Percentiles rank a stretch among this genome's conserved stretches.
Conservation (phyloP, 2,888 invertebrate genomes). For the Teinopalpus imperialis region DNA sequence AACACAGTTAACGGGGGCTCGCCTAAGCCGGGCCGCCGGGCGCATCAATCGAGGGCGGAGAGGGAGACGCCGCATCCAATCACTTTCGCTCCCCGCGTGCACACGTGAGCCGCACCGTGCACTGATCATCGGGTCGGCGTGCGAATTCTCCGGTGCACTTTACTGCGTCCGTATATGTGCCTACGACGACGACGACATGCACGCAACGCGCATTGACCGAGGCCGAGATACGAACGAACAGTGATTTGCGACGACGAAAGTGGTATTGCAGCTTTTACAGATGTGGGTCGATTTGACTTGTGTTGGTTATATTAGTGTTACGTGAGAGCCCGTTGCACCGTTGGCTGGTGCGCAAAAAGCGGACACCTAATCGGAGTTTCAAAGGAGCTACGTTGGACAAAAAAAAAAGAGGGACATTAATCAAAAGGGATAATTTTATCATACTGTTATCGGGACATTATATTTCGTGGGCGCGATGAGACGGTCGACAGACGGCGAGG, state of each 20-base stretch:
- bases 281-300: slow-evolving; percentile 71
- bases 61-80: slow-evolving; percentile 73
- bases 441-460: slow-evolving; percentile 69
- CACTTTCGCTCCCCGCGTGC: slow-evolving; percentile 73
- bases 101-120: slow-evolving; percentile 75
- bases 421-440: slow-evolving; percentile 70
- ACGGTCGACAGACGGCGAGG: slow-evolving; percentile 72
- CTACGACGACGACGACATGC: slow-evolving; percentile 77
- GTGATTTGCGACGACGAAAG: slow-evolving; percentile 81
- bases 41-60: slow-evolving; percentile 73
- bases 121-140: slow-evolving; percentile 59
- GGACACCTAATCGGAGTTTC: slow-evolving; percentile 12
- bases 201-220: slow-evolving; percentile 79
- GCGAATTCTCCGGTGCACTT: slow-evolving; percentile 78
- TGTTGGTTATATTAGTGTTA: slow-evolving; percentile 68
- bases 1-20: slow-evolving; percentile 70
- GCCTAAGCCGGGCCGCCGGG: slow-evolving; percentile 65
- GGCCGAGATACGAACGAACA: slow-evolving; percentile 72
- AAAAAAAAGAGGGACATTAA: slow-evolving; percentile 55
- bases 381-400: slow-evolving; percentile 17
- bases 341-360: slow-evolving; percentile 14
- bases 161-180: slow-evolving; percentile 78
- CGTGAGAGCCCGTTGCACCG: slow-evolving; percentile 43
- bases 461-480: slow-evolving; percentile 69
- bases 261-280: slow-evolving; percentile 80